Evolutionary conservation across 1,140 invertebrate genomes (phyloP).

Genomic region (Drosophila sechellia): DNA sequence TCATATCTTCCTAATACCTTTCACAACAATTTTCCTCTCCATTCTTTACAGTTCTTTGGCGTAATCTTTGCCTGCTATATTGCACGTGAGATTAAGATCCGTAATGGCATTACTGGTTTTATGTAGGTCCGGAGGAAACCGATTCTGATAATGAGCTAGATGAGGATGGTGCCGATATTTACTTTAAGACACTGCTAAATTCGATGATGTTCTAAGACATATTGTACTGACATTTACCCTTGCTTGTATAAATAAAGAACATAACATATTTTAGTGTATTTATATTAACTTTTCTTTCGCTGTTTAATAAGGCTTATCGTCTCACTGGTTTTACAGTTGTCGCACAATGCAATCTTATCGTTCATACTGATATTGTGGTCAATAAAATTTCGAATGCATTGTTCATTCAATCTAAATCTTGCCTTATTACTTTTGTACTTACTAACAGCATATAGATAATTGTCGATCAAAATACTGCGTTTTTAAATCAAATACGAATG

Average conservation of each 20-base stretch:
- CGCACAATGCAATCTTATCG: slow-evolving; percentile 36
- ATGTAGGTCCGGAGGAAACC: slow-evolving; percentile 33
- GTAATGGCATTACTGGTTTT: slow-evolving; percentile 77
- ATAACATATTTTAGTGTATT: background rate
- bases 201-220: slow-evolving; percentile 17
- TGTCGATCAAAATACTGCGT: background rate
- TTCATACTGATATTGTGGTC: background rate
- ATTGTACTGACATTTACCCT: slow-evolving; percentile 1
- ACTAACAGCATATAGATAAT: background rate
- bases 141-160: slow-evolving; percentile 8
- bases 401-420: background rate
- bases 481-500: background rate
- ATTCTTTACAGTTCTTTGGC: slow-evolving; percentile 79
- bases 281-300: background rate
- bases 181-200: slow-evolving; percentile 37
- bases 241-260: slow-evolving; percentile 6
- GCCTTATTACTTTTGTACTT: background rate
- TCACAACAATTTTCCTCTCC: too few species aligned
- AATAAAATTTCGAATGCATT: slow-evolving; percentile 22
- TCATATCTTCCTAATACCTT: too few species aligned
- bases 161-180: slow-evolving; percentile 1
- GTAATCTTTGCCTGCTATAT: slow-evolving; percentile 85
- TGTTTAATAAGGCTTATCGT: slow-evolving; percentile 3
- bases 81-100: slow-evolving; percentile 81
- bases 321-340: background rate